Percentiles rank a stretch among this genome's conserved stretches.
Conservation (phyloP, 2,888 invertebrate species). For the Monopis laevigella region DNA sequence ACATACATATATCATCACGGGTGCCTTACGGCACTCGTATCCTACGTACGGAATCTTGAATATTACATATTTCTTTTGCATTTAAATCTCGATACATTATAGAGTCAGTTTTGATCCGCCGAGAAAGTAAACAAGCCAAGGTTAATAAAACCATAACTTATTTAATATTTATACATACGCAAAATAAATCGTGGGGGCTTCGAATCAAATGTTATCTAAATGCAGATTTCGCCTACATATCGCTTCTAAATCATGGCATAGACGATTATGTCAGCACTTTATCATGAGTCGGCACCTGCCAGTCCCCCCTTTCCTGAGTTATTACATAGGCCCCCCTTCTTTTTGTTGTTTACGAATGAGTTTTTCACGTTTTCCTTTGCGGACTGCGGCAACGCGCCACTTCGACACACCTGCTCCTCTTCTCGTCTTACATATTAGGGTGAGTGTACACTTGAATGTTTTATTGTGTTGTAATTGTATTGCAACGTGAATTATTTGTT, state of each 20-base stretch:
- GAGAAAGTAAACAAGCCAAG: neutral
- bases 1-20: too few species aligned
- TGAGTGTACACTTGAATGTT: too few species aligned
- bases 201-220: slow-evolving; percentile 22
- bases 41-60: too few species aligned
- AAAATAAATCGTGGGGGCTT: neutral
- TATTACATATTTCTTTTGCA: too few species aligned
- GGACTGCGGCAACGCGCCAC: slow-evolving; percentile 30
- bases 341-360: slow-evolving; percentile 60
- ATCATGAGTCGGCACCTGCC: slow-evolving; percentile 56
- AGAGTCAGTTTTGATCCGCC: too few species aligned
- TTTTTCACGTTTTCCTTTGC: slow-evolving; percentile 50
- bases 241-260: slow-evolving; percentile 59
- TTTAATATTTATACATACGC: slow-evolving; percentile 3
- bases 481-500: too few species aligned
- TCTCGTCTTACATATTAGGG: slow-evolving; percentile 3
- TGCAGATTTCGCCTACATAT: slow-evolving; percentile 57
- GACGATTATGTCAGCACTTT: slow-evolving; percentile 53
- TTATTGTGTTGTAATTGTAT: too few species aligned
- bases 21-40: too few species aligned
- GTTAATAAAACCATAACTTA: slow-evolving; percentile 3
- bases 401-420: slow-evolving; percentile 52
- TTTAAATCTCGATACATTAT: too few species aligned
- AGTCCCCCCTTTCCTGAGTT: slow-evolving; percentile 25
- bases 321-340: slow-evolving; percentile 37